Evolutionary conservation across 2,797 vertebrate genomes (phyloP), one percentile per base, ranked within the genome.

Genomic region (Epinephelus awoara): DNA sequence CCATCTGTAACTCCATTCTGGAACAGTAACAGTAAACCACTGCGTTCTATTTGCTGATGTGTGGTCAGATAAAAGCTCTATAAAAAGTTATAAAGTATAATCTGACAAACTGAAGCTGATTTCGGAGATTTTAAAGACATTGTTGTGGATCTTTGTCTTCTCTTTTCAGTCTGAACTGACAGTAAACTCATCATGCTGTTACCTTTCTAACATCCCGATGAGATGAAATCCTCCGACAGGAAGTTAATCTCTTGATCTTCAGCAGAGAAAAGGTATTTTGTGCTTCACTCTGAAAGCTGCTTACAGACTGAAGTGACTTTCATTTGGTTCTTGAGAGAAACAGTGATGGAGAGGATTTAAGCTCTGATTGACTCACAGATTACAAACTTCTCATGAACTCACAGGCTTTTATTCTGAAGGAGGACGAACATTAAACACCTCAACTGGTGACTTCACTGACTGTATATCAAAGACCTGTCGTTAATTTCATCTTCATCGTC

Each of bases 251-350:
- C 25, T 34, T 62, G 50, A 67, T 75, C 61, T 75, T 61, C 72
- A 83, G 73, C 82, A 80, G 69, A 88, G 90, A 94, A 92, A 90
- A 95, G 94, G 96, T 96, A 95, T 96, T 96, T 96, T 67, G 67
- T 83, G 72, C 90, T 93, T 94, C 92, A 89, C 90, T 91, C 93
- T 95, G 92, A 96, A 97, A 98, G 96, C 96, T 89, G 96, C 96
- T 97, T 97, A 97, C 89, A 49, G 77, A 85, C 92, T 38, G 89
- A 95, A 94, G 93, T 95, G 94, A 93, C 94, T 95, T 95, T 96
- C 96, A 97, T 97, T 96, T 95, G 94, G 94, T 96, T 93, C 93
- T 95, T 95, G 93, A 96, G 92, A 95, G 94, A 93, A 96, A 96
- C 88, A 83, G 75, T 79, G 80, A 69, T 44, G 7, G 95, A 96